Conservation (phyloP, 2,113 vertebrate genomes). For the Morone chrysops region DNA sequence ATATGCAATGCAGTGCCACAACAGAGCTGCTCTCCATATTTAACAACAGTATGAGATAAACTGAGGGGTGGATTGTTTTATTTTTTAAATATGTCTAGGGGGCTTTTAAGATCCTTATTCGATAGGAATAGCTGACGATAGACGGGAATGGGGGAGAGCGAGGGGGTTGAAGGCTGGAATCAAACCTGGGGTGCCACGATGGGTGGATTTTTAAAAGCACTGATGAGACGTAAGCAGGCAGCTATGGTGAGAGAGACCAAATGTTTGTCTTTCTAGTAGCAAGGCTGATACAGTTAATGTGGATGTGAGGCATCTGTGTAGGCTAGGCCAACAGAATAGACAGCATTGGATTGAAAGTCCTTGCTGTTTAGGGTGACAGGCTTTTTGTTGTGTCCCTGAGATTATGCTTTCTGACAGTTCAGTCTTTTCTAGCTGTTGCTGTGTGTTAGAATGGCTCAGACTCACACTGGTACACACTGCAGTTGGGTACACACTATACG, state of each 20-base stretch:
- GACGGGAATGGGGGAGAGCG: no score
- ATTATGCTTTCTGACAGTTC: neutral
- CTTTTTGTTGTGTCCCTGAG: neutral
- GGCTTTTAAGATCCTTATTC: no score
- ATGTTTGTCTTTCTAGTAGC: neutral
- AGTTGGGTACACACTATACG: neutral
- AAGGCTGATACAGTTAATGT: neutral
- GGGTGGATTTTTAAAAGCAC: neutral
- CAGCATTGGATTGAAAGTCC: no score
- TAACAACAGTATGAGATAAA: neutral
- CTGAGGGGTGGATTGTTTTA: neutral
- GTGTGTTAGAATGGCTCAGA: neutral
- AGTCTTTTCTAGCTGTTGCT: neutral
- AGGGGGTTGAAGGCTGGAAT: no score
- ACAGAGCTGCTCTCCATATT: neutral
- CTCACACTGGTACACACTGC: no score
- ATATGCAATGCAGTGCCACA: no score
- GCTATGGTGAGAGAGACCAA: neutral
- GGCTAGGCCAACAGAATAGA: neutral
- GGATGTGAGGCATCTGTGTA: neutral
- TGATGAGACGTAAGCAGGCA: neutral
- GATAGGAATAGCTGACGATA: no score
- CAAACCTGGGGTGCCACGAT: no score
- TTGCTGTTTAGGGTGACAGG: neutral
- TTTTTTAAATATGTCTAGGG: no score